Conservation (phyloP, 2,113 vertebrate genomes). For the Cepphus grylle region DNA sequence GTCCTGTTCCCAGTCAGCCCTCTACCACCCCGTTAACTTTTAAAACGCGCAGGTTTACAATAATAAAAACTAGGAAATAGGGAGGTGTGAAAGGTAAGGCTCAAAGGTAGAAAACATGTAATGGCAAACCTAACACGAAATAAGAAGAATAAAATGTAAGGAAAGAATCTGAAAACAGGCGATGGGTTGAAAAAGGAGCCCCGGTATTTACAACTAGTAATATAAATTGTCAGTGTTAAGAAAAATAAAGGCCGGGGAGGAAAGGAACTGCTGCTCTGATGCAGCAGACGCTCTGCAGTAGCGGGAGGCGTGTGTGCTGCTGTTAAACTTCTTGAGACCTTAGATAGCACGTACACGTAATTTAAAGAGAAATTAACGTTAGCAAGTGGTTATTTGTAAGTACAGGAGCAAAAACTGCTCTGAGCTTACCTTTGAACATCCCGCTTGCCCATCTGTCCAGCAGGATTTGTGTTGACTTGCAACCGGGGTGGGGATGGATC, state of each 20-base stretch:
- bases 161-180: neutral
- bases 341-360: rapidly evolving
- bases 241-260: neutral
- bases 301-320: rapidly evolving
- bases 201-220: neutral
- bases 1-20: neutral
- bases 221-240: neutral
- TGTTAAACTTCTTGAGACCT: neutral
- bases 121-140: neutral
- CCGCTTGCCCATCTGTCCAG: neutral
- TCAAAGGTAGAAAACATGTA: neutral
- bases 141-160: neutral
- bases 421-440: neutral
- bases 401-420: neutral
- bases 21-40: neutral
- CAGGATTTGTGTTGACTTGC: neutral
- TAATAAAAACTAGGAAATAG: neutral
- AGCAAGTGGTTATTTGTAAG: neutral
- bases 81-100: neutral
- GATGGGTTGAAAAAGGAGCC: neutral
- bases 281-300: neutral
- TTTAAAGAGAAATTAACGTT: neutral
- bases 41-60: neutral
- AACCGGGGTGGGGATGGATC: rapidly evolving
- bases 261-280: neutral